Base-by-base conservation (phyloP, 2,113 vertebrate species). In the Dicentrarchus labrax region DNA sequence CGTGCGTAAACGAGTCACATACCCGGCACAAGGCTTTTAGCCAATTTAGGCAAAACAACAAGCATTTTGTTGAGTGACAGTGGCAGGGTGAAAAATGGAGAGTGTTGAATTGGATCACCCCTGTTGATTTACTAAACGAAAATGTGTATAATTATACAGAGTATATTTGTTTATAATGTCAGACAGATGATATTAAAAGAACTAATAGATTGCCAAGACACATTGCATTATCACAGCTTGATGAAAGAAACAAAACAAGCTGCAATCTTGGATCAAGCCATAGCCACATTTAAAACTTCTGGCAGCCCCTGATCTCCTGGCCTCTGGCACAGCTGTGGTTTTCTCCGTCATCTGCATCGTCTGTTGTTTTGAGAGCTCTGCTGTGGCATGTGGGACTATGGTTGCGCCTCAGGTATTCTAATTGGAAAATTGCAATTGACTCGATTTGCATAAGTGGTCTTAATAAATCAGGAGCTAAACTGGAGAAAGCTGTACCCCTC, bases 391-490 rank as follows among this genome's bases (percentile, higher is more conserved):
- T 88, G 91, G 89, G 91, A 90, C 85, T 39, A 7, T 10, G 51
- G 68, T 64, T 85, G 82, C 39, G 86, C 91, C 90, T 91, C 92
- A 92, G 93, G 91, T 93, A 90, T 90, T 91, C 83, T 90, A 90
- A 85, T 90, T 88, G 89, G 86, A 91, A 90, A 87, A 92, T 88
- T 90, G 90, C 91, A 84, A 86, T 88, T 79, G 88, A 89, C 86
- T 85, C 21, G 30, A 92, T 94, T 94, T 94, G 91, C 90, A 91
- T 91, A 92, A 94, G 89, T 90, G 88, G 90, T 87, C 85, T 88
- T 92, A 91, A 93, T 92, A 94, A 94, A 92, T 90, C 88, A 87
- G 76, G 51, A 85, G 80, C 76, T 82, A 81, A 90, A 87, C 76
- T 81, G 72, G 72, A 86, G 89, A 88, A 91, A 92, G 74, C 84